Evolutionary conservation across 1,140 invertebrate species (phyloP).

Genomic region (Pseudoatta argentina): DNA sequence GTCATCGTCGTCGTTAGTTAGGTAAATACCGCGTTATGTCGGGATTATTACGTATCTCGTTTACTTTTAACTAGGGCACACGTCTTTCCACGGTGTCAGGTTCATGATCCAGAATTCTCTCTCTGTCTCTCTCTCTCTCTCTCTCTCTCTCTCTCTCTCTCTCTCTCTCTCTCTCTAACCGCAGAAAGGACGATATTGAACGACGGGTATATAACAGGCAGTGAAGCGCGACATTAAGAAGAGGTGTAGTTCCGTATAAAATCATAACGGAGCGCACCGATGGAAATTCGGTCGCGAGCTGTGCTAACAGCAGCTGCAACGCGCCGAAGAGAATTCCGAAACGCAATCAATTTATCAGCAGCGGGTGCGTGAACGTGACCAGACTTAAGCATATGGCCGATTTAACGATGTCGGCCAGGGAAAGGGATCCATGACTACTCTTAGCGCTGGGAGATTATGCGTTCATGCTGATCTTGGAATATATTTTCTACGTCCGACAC

Average conservation of each 20-base stretch:
- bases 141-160: background rate
- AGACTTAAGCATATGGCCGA: conserved; percentile 75
- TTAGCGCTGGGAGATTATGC: conserved; percentile 68
- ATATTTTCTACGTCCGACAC: conserved; percentile 65
- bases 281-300: conserved; percentile 59
- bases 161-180: background rate
- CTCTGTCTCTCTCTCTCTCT: background rate
- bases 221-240: conserved; percentile 1
- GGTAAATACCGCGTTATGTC: background rate
- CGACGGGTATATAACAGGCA: background rate
- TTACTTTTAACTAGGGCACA: conserved; percentile 5
- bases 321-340: conserved; percentile 66
- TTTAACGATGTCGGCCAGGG: conserved; percentile 65
- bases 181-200: background rate
- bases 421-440: conserved; percentile 73
- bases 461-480: conserved; percentile 55
- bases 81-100: background rate
- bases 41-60: conserved; percentile 33
- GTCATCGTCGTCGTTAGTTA: background rate
- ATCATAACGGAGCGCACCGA: conserved; percentile 56
- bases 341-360: conserved; percentile 74
- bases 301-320: conserved; percentile 65
- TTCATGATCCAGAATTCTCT: background rate
- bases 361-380: conserved; percentile 70
- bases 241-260: conserved; percentile 43